Evolutionary conservation across 2,888 invertebrate species (phyloP), one percentile per base, ranked within the genome.

Genomic region (Carpatolechia fugitivella): DNA sequence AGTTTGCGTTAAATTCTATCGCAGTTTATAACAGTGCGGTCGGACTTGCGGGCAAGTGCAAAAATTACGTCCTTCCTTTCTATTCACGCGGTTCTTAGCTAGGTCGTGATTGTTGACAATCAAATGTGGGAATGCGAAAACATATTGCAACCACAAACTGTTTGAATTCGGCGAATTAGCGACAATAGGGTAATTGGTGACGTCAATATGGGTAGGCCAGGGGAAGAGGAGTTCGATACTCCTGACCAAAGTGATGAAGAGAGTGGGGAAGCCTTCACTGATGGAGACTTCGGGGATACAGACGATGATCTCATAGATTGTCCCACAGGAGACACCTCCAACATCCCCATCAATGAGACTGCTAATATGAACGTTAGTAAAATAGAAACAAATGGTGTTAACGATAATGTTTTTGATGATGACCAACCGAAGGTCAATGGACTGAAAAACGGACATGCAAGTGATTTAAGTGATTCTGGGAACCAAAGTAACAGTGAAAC

Each of bases 261-360:
- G 62, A 85, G 82, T 59, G 89, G 87, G 10, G 87, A 83, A 10
- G 85, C 80, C 40, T 90, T 90, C 68, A 88, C 89, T 20, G 90
- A 90, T 55, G 90, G 78, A 10, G 90, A 91, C 65, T 88, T 89
- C 56, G 86, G 75, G 10, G 88, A 86, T 61, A 80, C 85, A 5
- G 90, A 85, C 38, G 88, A 85, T 38, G 87, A 84, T 52, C 70
- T 76, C 7, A 78, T 67, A n/a, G 63, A 60, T 44, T 10, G 30
- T 3, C 8, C 47, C 11, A 16, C 29, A 7, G 29, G 24, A 36
- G 68, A 73, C 56, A 64, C 60, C 2, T 54, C 69, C 5, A 63
- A 68, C 50, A 65, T 81, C 29, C 78, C 84, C 6, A 65, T 86
- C 18, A 85, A 78, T 60, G 90, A 90, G 66, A 80, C 86, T 33